phyloP scores from a whole-genome alignment of 2,797 vertebrate species.

The Sebastes matsubarae region DNA sequence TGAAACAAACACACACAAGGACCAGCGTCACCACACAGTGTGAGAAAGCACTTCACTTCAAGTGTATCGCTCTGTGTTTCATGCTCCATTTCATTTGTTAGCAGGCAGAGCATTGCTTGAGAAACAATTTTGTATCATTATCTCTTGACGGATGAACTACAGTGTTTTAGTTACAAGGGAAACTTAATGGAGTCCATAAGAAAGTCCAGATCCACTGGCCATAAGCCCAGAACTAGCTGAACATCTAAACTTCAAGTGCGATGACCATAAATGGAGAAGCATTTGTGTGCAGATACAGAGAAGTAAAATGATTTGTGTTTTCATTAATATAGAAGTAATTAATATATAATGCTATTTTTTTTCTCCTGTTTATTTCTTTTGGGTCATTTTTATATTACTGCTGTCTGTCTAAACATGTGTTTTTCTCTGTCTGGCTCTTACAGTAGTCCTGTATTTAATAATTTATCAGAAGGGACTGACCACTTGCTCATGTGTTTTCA shows the following conservation, averaged over 20 bases:
- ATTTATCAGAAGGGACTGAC: conserved; percentile 30
- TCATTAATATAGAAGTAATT: neutral
- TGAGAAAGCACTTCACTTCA: neutral
- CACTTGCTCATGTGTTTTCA: conserved; percentile 26
- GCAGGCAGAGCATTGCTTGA: neutral
- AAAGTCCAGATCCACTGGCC: neutral
- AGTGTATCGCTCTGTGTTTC: neutral
- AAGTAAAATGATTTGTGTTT: neutral
- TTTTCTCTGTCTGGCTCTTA: neutral
- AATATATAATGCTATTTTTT: neutral
- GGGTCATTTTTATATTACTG: neutral
- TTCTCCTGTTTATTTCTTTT: conserved; percentile 5
- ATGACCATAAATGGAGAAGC: conserved; percentile 17
- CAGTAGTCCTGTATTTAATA: conserved; percentile 1
- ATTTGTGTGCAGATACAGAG: neutral
- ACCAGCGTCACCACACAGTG: neutral
- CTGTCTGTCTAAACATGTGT: neutral
- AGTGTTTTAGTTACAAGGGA: conserved; percentile 10
- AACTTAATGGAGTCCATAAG: neutral
- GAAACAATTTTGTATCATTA: neutral
- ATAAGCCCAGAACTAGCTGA: neutral
- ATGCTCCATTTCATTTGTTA: neutral
- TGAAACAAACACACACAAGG: neutral
- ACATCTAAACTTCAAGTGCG: neutral
- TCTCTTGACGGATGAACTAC: neutral